Percentiles rank a stretch among this genome's conserved stretches.
These are phyloP conservation scores for Ophiodon elongatus DNA, from an alignment of 2,113 vertebrate species.

Conservation along the genomic window DNA sequence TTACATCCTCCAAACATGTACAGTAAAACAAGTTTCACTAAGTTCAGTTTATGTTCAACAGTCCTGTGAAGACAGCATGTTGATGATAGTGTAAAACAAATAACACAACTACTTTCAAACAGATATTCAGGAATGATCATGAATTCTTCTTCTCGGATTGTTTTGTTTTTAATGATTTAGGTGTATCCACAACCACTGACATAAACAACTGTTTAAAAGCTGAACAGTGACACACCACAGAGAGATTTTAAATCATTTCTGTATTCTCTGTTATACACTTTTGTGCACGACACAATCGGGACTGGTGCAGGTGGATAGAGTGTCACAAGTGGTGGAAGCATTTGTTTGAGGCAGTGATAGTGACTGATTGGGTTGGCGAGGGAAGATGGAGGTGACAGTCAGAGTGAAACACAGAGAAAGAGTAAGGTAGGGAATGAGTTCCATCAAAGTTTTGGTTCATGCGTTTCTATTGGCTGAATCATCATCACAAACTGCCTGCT, in stretches of 20 bases:
- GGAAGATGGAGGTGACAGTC: conserved; percentile 6
- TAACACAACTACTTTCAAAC: background rate
- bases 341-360: conserved; percentile 27
- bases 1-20: conserved; percentile 11
- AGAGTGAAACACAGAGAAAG: conserved; percentile 6
- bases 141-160: background rate
- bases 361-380: conserved; percentile 14
- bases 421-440: background rate
- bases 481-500: background rate
- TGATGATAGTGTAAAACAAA: background rate
- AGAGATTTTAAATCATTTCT: background rate
- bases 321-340: background rate
- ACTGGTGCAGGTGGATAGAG: background rate
- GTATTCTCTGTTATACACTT: background rate
- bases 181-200: background rate
- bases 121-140: background rate
- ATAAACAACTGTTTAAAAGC: background rate
- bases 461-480: conserved; percentile 31
- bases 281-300: background rate
- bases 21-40: background rate
- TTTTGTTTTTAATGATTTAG: background rate
- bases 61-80: background rate
- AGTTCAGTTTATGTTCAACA: background rate
- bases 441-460: conserved; percentile 1
- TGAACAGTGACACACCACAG: background rate